A percentile compares a stretch with the other conserved stretches of the same genome.
Conservation (phyloP, 1,140 invertebrate genomes). For the Aethina tumida region DNA sequence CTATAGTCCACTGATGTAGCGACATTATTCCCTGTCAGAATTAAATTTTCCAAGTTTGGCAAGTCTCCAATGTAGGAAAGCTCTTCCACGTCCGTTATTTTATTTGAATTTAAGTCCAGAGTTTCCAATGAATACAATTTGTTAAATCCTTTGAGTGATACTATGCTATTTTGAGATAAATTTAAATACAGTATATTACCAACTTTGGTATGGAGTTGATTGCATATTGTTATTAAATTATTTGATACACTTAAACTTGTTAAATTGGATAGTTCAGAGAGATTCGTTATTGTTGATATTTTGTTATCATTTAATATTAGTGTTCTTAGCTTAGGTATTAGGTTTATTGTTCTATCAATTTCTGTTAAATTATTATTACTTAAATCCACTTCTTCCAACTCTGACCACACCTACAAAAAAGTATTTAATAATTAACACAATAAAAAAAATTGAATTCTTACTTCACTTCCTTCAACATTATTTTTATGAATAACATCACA, state of each 20-base stretch:
- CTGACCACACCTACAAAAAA: slow-evolving; percentile 50
- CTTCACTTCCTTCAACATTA: slow-evolving; percentile 40
- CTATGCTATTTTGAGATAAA: slow-evolving; percentile 77
- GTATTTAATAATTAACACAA: slow-evolving; percentile 8
- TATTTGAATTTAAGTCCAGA: slow-evolving; percentile 80
- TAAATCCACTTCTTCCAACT: slow-evolving; percentile 59
- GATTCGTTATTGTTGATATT: slow-evolving; percentile 61
- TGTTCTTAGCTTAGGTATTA: slow-evolving; percentile 64
- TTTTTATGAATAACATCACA: slow-evolving; percentile 64
- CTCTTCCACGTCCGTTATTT: slow-evolving; percentile 69
- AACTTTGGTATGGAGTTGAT: slow-evolving; percentile 72
- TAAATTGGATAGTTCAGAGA: slow-evolving; percentile 67
- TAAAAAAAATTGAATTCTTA: slow-evolving; percentile 27
- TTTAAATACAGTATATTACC: slow-evolving; percentile 84
- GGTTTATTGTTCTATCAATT: slow-evolving; percentile 71
- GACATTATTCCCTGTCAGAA: slow-evolving; percentile 82
- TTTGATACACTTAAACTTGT: slow-evolving; percentile 66
- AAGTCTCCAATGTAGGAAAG: slow-evolving; percentile 67
- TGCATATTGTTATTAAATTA: slow-evolving; percentile 59
- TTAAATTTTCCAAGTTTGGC: slow-evolving; percentile 77
- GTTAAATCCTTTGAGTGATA: slow-evolving; percentile 62
- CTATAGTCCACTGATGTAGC: slow-evolving; percentile 81
- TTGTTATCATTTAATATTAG: slow-evolving; percentile 69
- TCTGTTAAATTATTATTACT: slow-evolving; percentile 66
- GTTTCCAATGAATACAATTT: slow-evolving; percentile 77